Evolutionary conservation across 37 sponge, comb jelly and placozoan species (phyloP), one percentile per base, ranked within the genome.

Genomic region (Amphimedon queenslandica): DNA sequence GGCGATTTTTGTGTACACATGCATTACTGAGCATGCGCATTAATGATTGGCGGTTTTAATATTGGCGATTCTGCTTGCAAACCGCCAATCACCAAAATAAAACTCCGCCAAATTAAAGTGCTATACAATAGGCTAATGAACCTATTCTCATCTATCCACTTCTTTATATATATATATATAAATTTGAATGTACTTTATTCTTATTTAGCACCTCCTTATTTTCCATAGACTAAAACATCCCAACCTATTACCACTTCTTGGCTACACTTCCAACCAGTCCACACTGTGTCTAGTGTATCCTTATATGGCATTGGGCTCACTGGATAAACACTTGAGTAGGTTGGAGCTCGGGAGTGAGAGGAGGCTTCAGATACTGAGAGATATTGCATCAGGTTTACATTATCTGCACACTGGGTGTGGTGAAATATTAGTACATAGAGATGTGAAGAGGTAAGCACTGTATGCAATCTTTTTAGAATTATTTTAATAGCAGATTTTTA

Each of bases 211-310:
- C 13, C 13, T 34, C 66, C 8, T 60, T 11, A 64, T 40, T 30
- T 74, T 51, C 20, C 61, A 39, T 67, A 85, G 85, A 5, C 55
- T 85, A 4, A 28, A 30, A 36, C 85, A 85, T 37, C 60, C 56
- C 28, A 41, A 42, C 29, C 61, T 85, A 16, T 61, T 85, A 3
- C 80, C 85, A 23, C 35, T 85, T 28, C 70, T 85, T 13, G 85
- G 69, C 25, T 85, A 51, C 74, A 74, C 69, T 47, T 74, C 74
- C 67, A 73, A 85, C 58, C 80, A 80, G 0, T 74, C 80, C 0
- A 56, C 30, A 2, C 75, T 77, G 47, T 85, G 85, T 36, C 68
- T 85, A 20, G 20, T 85, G 5, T 85, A 85, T 42, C 85, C 85
- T 13, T 78, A 64, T 37, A 66, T 79, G 75, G 3, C 53, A 25